These are phyloP conservation scores for Colinus virginianus DNA, from an alignment of 2,113 vertebrate genomes.

Conservation along the genomic window DNA sequence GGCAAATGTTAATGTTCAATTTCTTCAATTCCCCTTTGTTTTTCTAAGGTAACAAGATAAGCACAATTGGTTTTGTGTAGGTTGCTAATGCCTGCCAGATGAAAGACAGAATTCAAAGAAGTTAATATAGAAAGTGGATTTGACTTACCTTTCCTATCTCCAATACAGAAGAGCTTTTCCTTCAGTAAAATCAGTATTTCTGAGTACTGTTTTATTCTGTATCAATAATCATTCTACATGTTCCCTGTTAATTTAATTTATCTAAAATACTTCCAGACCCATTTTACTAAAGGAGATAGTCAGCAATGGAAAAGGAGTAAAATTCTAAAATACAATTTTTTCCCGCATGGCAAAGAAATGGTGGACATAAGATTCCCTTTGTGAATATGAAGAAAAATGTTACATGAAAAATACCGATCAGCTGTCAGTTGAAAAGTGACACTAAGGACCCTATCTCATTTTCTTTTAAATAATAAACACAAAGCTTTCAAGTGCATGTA, in stretches of 20 bases:
- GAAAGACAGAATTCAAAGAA: background rate
- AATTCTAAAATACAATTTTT: background rate
- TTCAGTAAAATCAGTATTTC: background rate
- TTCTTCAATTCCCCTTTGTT: background rate
- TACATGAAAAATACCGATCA: background rate
- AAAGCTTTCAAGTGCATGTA: background rate
- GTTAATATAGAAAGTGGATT: background rate
- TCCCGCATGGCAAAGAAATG: accelerated
- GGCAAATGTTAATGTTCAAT: background rate
- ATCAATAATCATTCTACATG: background rate
- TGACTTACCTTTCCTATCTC: background rate
- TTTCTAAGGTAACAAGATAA: background rate
- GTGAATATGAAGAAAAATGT: background rate
- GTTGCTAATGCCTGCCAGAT: background rate
- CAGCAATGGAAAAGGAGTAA: background rate
- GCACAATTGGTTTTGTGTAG: background rate
- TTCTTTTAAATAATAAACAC: background rate
- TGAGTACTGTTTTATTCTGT: background rate
- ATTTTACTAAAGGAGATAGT: background rate
- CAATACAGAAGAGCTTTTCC: background rate
- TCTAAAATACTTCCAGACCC: background rate
- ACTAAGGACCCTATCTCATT: background rate
- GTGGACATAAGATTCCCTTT: background rate
- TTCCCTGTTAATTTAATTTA: background rate
- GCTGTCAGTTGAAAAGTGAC: background rate